Percentiles rank a stretch among this genome's conserved stretches.
These are phyloP conservation scores for Alcedo atthis DNA, from an alignment of 2,797 vertebrate genomes.

Conservation along the genomic window DNA sequence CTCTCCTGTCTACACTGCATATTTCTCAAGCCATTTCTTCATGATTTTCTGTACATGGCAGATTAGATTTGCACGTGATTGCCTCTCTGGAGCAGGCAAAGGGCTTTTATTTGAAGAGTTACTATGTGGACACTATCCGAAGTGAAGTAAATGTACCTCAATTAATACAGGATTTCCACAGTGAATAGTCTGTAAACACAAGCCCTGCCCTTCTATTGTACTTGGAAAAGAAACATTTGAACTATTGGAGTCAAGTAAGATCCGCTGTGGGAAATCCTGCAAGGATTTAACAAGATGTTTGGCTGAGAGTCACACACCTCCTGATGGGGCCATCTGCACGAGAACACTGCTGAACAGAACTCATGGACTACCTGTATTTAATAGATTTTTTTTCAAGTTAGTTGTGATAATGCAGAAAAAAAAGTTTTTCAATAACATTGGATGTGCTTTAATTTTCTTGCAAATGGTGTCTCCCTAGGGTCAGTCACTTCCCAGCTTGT, in stretches of 20 bases:
- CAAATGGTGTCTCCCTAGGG: not conserved
- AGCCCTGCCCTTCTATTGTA: conserved; percentile 70
- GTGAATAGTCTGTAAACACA: conserved; percentile 67
- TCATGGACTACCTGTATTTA: not conserved
- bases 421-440: not conserved
- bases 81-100: conserved; percentile 1
- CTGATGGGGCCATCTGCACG: not conserved
- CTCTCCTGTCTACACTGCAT: conserved; percentile 13
- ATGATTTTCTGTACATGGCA: not conserved
- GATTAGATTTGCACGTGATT: not conserved
- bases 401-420: not conserved
- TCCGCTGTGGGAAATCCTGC: conserved; percentile 68
- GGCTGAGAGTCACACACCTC: not conserved
- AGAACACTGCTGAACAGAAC: not conserved
- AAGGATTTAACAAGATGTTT: conserved; percentile 63
- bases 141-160: conserved; percentile 37
- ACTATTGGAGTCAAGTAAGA: conserved; percentile 72
- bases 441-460: not conserved
- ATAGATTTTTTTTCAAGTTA: not conserved
- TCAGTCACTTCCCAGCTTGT: not conserved
- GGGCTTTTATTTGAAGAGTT: conserved; percentile 40
- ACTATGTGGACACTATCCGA: conserved; percentile 16
- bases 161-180: conserved; percentile 72
- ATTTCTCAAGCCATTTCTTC: conserved; percentile 25
- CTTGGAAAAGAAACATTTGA: conserved; percentile 56